Evolutionary conservation across 2,113 vertebrate species (phyloP).

Genomic region (Rissa tridactyla): DNA sequence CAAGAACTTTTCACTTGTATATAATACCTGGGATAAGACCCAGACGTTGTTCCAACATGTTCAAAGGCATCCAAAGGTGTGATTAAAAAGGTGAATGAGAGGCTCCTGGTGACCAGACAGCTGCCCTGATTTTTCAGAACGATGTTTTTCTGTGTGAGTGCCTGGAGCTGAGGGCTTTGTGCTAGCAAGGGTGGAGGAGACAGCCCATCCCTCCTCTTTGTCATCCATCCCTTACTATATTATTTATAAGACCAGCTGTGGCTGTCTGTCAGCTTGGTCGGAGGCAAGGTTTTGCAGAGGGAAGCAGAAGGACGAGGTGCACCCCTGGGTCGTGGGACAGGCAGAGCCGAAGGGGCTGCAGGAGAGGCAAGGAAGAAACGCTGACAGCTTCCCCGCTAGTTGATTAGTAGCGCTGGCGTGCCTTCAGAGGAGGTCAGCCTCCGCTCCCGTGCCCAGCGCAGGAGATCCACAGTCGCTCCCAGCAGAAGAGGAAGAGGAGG

Average conservation of each 20-base stretch:
- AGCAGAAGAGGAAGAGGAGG: constrained; percentile 2
- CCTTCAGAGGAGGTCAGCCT: constrained; percentile 6
- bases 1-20: neutral
- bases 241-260: neutral
- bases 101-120: neutral
- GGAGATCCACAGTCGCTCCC: neutral
- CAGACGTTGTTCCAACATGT: neutral
- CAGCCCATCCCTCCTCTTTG: neutral
- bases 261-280: neutral
- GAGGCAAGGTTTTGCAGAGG: neutral
- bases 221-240: neutral
- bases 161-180: neutral
- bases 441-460: neutral
- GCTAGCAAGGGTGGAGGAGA: neutral
- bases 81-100: neutral
- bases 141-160: neutral
- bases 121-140: neutral
- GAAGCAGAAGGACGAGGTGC: neutral
- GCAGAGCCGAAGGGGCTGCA: neutral
- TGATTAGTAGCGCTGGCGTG: neutral
- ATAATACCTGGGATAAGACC: neutral
- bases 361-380: accelerated
- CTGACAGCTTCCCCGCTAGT: neutral
- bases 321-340: neutral
- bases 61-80: neutral